phyloP scores from a whole-genome alignment of 2,113 vertebrate genomes.

The Caloenas nicobarica region DNA sequence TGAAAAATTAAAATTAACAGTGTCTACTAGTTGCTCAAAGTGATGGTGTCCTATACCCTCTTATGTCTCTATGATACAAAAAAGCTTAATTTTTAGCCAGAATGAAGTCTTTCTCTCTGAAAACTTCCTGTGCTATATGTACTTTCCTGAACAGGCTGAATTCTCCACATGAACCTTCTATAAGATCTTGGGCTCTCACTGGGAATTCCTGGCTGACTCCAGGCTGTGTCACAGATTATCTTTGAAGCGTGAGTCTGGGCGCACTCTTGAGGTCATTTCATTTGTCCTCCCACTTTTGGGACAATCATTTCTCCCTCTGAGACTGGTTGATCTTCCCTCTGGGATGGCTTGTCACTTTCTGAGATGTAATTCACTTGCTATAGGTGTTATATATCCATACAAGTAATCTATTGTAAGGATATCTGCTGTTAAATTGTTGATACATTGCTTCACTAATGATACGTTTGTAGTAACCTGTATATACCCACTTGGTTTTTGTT shows the following conservation, averaged over 20 bases:
- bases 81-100: not conserved
- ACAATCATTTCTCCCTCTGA: no score
- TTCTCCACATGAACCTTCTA: not conserved
- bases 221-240: not conserved
- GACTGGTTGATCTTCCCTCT: not conserved
- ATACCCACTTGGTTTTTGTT: not conserved
- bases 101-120: not conserved
- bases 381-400: fast-evolving
- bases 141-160: not conserved
- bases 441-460: not conserved
- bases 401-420: not conserved
- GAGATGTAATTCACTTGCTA: not conserved
- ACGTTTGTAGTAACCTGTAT: not conserved
- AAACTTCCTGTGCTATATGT: not conserved
- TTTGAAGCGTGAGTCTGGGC: not conserved
- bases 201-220: not conserved
- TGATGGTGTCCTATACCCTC: not conserved
- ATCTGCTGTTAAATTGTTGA: not conserved
- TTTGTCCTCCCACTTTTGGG: not conserved
- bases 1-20: not conserved
- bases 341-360: not conserved
- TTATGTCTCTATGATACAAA: not conserved
- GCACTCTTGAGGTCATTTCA: not conserved
- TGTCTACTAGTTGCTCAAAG: fast-evolving
- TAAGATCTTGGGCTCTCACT: not conserved